Evolutionary conservation across 2,888 invertebrate species (phyloP).

Genomic region (Lydus trimaculatus): DNA sequence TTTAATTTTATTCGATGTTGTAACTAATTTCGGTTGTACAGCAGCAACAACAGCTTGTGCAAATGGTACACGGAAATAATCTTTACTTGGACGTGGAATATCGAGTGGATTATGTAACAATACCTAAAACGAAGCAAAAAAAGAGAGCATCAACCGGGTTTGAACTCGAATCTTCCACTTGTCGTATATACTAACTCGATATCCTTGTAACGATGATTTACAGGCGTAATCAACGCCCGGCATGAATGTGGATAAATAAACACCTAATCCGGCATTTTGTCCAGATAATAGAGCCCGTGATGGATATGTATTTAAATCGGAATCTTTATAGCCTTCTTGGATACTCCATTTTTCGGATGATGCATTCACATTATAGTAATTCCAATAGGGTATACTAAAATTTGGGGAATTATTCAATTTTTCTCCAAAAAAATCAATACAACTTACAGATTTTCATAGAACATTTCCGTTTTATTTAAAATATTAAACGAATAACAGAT

Average conservation of each 20-base stretch:
- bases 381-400: constrained; percentile 31
- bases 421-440: neutral
- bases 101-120: constrained; percentile 51
- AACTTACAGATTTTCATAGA: constrained; percentile 64
- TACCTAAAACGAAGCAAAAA: constrained; percentile 16
- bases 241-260: neutral
- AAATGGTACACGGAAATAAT: constrained; percentile 72
- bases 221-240: neutral
- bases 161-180: neutral
- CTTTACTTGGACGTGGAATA: constrained; percentile 68
- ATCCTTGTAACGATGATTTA: neutral
- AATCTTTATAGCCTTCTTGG: neutral
- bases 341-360: neutral
- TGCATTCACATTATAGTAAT: constrained; percentile 18
- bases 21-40: constrained; percentile 74
- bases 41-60: constrained; percentile 72
- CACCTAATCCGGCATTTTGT: neutral
- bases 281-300: neutral
- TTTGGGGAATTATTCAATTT: neutral
- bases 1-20: constrained; percentile 69
- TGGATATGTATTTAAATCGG: neutral
- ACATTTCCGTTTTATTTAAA: constrained; percentile 66
- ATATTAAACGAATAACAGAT: constrained; percentile 76
- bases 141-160: too few species aligned
- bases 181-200: neutral